Evolutionary conservation across 2,797 vertebrate species (phyloP).

Genomic region (Australoheros facetus): DNA sequence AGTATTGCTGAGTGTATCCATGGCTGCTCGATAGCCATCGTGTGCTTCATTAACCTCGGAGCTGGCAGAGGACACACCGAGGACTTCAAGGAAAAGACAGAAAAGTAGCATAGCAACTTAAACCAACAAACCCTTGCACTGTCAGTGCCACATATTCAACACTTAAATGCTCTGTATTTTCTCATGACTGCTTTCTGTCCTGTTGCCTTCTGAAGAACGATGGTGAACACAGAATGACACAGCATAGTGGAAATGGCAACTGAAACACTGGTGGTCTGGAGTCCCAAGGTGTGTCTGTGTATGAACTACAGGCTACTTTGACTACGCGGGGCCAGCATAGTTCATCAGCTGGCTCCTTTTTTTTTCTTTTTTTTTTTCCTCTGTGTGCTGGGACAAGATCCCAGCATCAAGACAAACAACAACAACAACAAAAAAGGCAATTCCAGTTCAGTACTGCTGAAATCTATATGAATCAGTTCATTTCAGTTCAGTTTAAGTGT

Average conservation of each 20-base stretch:
- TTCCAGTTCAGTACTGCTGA: conserved; percentile 66
- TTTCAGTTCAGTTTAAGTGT: conserved; percentile 64
- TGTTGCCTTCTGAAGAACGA: conserved; percentile 30
- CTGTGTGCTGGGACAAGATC: conserved; percentile 26
- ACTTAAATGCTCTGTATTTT: conserved; percentile 58
- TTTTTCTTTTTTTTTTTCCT: conserved; percentile 1
- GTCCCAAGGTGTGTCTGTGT: conserved; percentile 51
- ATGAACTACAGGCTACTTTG: conserved; percentile 66
- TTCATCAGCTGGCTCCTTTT: conserved; percentile 29
- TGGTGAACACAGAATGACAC: conserved; percentile 53
- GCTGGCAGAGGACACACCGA: conserved; percentile 46
- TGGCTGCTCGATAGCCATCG: conserved; percentile 50
- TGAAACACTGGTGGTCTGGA: conserved; percentile 54
- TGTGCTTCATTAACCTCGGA: conserved; percentile 69
- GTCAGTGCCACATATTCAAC: conserved; percentile 53
- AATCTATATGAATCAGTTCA: conserved; percentile 58
- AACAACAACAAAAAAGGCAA: conserved; percentile 60
- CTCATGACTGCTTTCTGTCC: conserved; percentile 17
- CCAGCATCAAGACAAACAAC: conserved; percentile 52
- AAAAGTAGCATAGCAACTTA: conserved; percentile 46
- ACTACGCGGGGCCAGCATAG: conserved; percentile 38
- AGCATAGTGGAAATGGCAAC: conserved; percentile 50
- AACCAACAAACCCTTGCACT: conserved; percentile 27
- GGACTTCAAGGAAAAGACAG: conserved; percentile 35
- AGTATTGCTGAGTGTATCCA: conserved; percentile 68